These are phyloP conservation scores for Desmodus rotundus DNA, from an alignment of 2,113 vertebrate species.

Conservation along the genomic window DNA sequence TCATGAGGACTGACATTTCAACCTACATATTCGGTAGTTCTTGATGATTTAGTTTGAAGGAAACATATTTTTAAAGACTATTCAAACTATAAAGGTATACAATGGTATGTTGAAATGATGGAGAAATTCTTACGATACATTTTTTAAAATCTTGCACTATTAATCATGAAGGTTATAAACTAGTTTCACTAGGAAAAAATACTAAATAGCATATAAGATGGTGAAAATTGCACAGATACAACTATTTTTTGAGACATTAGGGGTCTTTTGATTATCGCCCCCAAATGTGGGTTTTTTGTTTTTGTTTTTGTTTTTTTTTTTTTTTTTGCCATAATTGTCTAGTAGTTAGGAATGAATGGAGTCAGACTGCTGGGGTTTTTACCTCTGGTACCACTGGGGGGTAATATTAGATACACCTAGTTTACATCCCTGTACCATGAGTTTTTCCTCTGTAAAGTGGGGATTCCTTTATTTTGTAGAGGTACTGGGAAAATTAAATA, in stretches of 20 bases:
- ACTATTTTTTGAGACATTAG: background rate
- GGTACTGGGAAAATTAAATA: background rate
- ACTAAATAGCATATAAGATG: background rate
- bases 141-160: background rate
- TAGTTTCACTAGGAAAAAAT: background rate
- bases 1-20: background rate
- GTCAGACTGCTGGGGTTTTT: background rate
- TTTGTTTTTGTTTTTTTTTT: no score
- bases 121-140: background rate
- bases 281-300: no score
- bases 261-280: background rate
- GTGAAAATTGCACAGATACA: background rate
- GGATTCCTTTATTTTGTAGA: background rate
- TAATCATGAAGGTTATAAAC: background rate
- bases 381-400: background rate
- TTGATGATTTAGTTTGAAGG: background rate
- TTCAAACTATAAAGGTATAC: background rate
- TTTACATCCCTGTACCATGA: background rate
- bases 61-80: background rate
- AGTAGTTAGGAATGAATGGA: background rate
- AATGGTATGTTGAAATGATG: background rate
- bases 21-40: background rate
- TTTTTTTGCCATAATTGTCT: background rate
- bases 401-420: background rate
- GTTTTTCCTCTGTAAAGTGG: background rate